Percentiles rank a stretch among this genome's conserved stretches.
phyloP scores from a whole-genome alignment of 2,888 invertebrate species.

The Drosophila antonietae region DNA sequence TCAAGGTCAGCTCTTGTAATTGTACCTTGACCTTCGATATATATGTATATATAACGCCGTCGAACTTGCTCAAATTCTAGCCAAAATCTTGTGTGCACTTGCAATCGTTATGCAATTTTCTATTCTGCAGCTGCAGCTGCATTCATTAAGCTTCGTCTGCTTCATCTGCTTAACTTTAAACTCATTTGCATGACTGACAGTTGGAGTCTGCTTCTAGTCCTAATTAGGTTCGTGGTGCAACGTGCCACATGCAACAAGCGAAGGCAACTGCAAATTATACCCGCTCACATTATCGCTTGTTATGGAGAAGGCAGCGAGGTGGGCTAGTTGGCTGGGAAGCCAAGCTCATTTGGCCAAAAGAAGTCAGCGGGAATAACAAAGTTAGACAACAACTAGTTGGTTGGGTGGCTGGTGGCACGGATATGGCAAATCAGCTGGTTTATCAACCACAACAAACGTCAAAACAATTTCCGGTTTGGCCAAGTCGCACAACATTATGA shows the following conservation, averaged over 20 bases:
- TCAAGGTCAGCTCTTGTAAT: conserved; percentile 33
- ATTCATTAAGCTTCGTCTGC: conserved; percentile 46
- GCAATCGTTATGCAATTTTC: conserved; percentile 29
- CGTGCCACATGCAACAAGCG: conserved; percentile 43
- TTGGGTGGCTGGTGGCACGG: conserved; percentile 6
- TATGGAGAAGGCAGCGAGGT: neutral
- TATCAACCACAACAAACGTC: conserved; percentile 71
- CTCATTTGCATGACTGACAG: conserved; percentile 59
- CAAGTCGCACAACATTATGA: conserved; percentile 45
- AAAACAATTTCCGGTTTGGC: conserved; percentile 65
- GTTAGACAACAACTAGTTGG: conserved; percentile 19
- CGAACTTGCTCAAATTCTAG: neutral
- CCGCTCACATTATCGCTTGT: conserved; percentile 32
- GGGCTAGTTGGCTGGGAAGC: neutral
- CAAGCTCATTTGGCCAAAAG: conserved; percentile 27
- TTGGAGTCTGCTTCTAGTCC: neutral
- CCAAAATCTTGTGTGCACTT: conserved; percentile 3
- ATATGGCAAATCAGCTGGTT: conserved; percentile 48
- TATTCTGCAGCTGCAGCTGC: conserved; percentile 21
- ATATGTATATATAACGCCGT: neutral
- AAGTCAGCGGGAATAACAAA: conserved; percentile 24
- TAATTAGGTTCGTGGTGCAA: conserved; percentile 52
- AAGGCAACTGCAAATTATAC: conserved; percentile 15
- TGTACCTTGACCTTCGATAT: conserved; percentile 8
- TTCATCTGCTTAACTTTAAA: conserved; percentile 44